Evolutionary conservation across 92 coral and sea anemone species (phyloP).

Genomic region (Epizoanthus rinbou): DNA sequence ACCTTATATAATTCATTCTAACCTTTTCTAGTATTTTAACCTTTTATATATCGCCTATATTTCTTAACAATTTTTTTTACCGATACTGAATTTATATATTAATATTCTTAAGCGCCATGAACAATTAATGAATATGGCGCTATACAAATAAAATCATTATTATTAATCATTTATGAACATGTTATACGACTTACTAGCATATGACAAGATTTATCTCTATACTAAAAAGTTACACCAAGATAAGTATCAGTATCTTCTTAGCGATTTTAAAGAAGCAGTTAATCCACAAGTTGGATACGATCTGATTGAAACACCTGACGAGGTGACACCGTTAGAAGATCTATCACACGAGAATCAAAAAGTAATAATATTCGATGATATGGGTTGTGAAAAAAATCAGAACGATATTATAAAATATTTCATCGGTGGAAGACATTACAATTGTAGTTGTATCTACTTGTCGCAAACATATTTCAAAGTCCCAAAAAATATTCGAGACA

Average conservation of each 20-base stretch:
- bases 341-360: neutral
- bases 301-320: neutral
- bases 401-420: conserved; percentile 17
- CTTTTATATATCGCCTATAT: no score
- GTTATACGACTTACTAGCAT: neutral
- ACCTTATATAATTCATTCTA: no score
- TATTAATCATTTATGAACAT: no score
- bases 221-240: conserved; percentile 15
- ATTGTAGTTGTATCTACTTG: neutral
- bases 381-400: conserved; percentile 26
- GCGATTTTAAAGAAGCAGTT: neutral
- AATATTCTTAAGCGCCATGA: no score
- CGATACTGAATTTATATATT: no score
- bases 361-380: conserved; percentile 8
- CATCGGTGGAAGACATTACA: neutral
- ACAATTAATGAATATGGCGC: no score
- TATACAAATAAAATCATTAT: no score
- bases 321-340: conserved; percentile 2
- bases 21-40: no score
- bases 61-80: no score
- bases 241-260: neutral
- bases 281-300: conserved; percentile 4
- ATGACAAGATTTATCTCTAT: conserved; percentile 21
- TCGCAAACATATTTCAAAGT: neutral
- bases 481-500: neutral